Conservation (phyloP, 1,140 invertebrate species). For the Chironomus tepperi region DNA sequence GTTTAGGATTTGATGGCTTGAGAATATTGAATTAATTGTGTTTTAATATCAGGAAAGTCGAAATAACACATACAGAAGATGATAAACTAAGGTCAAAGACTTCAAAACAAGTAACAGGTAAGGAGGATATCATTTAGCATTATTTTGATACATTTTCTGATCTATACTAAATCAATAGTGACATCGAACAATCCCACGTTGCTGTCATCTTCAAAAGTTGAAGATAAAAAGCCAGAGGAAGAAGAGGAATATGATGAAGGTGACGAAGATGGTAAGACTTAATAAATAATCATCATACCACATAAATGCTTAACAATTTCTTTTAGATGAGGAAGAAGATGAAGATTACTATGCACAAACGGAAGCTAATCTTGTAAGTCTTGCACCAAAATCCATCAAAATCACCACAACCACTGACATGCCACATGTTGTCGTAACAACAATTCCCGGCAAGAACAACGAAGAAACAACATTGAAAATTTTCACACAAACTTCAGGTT, state of each 20-base stretch:
- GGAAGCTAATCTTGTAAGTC: background rate
- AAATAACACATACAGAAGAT: conserved; percentile 13
- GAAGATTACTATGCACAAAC: conserved; percentile 31
- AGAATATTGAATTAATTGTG: background rate
- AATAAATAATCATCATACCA: background rate
- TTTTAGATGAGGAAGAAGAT: conserved; percentile 40
- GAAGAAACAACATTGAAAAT: conserved; percentile 40
- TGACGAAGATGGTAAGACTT: conserved; percentile 45
- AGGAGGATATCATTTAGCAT: no score
- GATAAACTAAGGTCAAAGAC: background rate
- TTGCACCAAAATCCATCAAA: background rate
- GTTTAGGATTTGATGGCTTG: background rate
- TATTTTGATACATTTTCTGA: background rate
- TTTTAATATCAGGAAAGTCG: background rate
- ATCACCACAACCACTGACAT: conserved; percentile 20
- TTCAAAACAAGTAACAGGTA: conserved; percentile 13
- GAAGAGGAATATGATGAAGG: conserved; percentile 41
- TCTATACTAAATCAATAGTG: background rate
- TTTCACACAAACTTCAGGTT: conserved; percentile 32
- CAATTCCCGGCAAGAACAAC: conserved; percentile 34
- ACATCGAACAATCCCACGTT: conserved; percentile 25
- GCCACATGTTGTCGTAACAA: conserved; percentile 28
- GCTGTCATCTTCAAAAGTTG: conserved; percentile 36
- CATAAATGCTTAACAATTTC: background rate
- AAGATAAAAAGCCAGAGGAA: conserved; percentile 40